Percentiles rank a stretch among this genome's conserved stretches.
phyloP scores from a whole-genome alignment of 2,888 invertebrate species.

The Prenolepis imparis region DNA sequence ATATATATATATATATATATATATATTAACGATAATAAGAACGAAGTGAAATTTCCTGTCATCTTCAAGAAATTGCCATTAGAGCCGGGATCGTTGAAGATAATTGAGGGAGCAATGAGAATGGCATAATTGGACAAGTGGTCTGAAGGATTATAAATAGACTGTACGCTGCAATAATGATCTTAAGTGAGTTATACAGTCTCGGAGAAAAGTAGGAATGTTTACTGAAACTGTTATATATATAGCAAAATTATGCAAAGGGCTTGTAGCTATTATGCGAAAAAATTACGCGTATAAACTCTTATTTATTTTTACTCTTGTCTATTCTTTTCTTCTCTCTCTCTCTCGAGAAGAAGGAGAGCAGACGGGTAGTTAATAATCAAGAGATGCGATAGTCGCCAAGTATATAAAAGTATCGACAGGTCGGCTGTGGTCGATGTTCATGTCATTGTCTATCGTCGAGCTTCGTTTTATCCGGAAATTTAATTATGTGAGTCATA shows the following conservation, averaged over 20 bases:
- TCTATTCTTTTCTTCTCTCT: neutral
- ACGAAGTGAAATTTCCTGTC: constrained; percentile 69
- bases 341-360: neutral
- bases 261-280: neutral
- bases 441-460: constrained; percentile 7
- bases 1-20: constrained; percentile 51
- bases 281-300: constrained; percentile 10
- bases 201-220: neutral
- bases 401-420: constrained; percentile 7
- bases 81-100: neutral
- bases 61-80: constrained; percentile 57
- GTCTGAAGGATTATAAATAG: neutral
- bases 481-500: neutral
- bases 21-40: constrained; percentile 78
- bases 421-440: constrained; percentile 2
- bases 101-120: constrained; percentile 20
- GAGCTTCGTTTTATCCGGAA: neutral
- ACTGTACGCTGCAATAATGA: neutral
- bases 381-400: neutral
- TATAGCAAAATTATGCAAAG: neutral
- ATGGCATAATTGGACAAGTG: constrained; percentile 18
- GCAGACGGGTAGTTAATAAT: neutral
- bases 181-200: neutral
- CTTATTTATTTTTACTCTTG: neutral
- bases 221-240: neutral